Conservation (phyloP, 2,113 vertebrate species). For the Montifringilla adamsi region DNA sequence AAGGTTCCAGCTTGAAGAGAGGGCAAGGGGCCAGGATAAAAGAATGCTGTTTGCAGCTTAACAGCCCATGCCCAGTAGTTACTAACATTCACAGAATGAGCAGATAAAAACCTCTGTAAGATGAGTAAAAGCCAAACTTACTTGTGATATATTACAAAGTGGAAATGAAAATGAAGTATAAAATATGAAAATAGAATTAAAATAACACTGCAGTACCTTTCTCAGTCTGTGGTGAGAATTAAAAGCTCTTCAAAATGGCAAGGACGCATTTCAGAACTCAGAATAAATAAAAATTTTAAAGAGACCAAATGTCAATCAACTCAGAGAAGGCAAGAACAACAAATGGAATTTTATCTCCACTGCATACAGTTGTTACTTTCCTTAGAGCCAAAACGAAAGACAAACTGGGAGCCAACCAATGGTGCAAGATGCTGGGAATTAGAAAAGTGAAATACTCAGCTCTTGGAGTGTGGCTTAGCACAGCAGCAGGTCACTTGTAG, state of each 20-base stretch:
- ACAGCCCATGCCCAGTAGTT: background rate
- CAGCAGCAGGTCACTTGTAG: background rate
- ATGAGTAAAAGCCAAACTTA: constrained; percentile 39
- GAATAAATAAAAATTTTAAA: constrained; percentile 7
- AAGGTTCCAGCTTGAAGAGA: constrained; percentile 10
- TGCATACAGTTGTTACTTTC: background rate
- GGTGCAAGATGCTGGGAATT: background rate
- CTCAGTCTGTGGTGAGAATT: constrained; percentile 41
- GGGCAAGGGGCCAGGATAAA: background rate
- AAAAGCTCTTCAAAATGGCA: constrained; percentile 42
- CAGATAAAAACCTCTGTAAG: constrained; percentile 29
- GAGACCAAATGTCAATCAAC: background rate
- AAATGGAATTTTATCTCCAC: background rate
- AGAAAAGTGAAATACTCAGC: background rate
- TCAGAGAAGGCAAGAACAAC: constrained; percentile 8
- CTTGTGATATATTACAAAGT: constrained; percentile 14
- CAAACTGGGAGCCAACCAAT: background rate
- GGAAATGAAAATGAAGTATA: constrained; percentile 46
- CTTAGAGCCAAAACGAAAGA: background rate
- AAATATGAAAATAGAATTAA: constrained; percentile 45
- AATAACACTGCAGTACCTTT: constrained; percentile 54
- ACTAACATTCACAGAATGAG: background rate
- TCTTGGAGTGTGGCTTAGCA: constrained; percentile 16
- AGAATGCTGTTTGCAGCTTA: background rate
- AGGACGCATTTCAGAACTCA: constrained; percentile 42